Base-by-base conservation (phyloP, 1,140 invertebrate species). In the Bombus waltoni region DNA sequence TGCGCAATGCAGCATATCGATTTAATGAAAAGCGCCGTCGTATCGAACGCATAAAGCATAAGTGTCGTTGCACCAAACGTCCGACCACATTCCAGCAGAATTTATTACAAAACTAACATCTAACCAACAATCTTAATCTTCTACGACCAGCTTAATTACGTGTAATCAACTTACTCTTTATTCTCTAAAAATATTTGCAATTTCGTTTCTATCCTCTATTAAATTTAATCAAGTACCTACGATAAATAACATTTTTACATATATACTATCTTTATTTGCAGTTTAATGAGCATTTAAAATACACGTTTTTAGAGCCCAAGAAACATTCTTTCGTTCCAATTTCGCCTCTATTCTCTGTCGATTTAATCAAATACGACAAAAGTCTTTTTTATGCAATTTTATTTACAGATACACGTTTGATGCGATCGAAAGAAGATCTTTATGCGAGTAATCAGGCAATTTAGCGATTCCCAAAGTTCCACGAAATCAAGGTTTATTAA, bases 1-100 rank as follows among this genome's bases (percentile, higher is more conserved):
- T 85, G 83, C 83, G 83, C 83, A 85, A 85, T 85, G 83, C 83
- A 84, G 83, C 83, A 84, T 84, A 84, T 84, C 83, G 83, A 84
- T 84, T 84, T 84, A 84, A 84, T 84, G 83, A 84, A 84, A 80
- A 84, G 53, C 68, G 57, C n/a, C 66, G 76, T 70, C 42, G 76
- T 42, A 80, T 84, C 83, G 83, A 84, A 84, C 83, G 83, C 76
- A 80, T 84, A 80, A 84, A 79, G 76, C 83, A 84, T 72, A 80
- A 84, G 53, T 72, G 83, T 84, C 76, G 83, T 80, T 84, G 59
- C 71, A 83, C 71, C 40, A 38, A 81, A 53, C 47, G 28, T 13
- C n/a, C 38, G 71, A 47, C 38, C 15, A 25, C 25, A 25, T 28
- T n/a, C 9, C 38, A 68, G 3, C n/a, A 6, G 10, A 62, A 40